A percentile compares a stretch with the other conserved stretches of the same genome.
These are phyloP conservation scores for Antheraea mylitta DNA, from an alignment of 1,140 invertebrate genomes.

Conservation along the genomic window DNA sequence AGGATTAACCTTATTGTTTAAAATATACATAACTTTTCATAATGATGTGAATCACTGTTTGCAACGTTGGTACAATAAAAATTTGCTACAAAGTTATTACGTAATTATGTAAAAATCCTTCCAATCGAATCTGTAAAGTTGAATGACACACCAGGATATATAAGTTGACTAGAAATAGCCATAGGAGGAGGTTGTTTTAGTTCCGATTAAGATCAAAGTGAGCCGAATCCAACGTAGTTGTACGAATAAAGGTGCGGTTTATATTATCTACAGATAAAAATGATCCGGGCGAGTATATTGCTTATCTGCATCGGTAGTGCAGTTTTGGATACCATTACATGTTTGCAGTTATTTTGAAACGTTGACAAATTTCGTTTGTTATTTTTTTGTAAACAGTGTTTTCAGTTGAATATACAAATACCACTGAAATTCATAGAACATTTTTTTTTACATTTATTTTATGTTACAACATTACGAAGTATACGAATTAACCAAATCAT, in stretches of 20 bases:
- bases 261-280: background rate
- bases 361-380: background rate
- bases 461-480: too few species aligned
- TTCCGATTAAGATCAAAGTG: background rate
- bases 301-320: constrained; percentile 1
- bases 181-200: background rate
- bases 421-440: too few species aligned
- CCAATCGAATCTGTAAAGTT: background rate
- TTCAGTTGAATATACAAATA: too few species aligned
- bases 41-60: too few species aligned
- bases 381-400: background rate
- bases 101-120: background rate
- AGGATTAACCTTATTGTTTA: too few species aligned
- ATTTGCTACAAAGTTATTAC: background rate
- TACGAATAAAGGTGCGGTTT: background rate
- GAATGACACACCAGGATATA: background rate
- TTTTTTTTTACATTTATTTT: too few species aligned
- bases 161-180: background rate
- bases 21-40: too few species aligned
- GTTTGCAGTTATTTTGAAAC: background rate
- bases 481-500: too few species aligned
- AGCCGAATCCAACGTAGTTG: background rate
- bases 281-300: background rate
- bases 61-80: too few species aligned
- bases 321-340: background rate